phyloP scores from a whole-genome alignment of 1,140 invertebrate species.

The Rhagoletis pomonella region DNA sequence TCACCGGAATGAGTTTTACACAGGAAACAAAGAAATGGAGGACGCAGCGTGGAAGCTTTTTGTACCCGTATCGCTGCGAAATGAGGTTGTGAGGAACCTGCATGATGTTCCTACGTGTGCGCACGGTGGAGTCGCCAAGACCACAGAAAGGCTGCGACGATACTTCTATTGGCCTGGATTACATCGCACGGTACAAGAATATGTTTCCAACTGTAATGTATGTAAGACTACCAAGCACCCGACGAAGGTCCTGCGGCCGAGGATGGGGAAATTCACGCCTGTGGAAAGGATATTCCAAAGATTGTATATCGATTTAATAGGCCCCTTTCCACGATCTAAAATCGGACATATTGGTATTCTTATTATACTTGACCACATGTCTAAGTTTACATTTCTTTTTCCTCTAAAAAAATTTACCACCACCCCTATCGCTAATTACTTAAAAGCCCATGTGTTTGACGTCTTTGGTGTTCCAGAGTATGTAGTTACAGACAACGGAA shows the following conservation, averaged over 20 bases:
- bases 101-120: background rate
- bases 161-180: background rate
- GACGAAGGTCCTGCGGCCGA: too few relatives aligned
- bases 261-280: background rate
- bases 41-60: background rate
- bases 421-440: conserved; percentile 3
- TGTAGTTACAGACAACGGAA: conserved; percentile 24
- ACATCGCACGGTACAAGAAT: background rate
- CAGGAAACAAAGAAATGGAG: background rate
- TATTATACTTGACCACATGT: conserved; percentile 31
- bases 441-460: conserved; percentile 31
- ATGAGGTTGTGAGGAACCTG: background rate
- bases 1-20: too few relatives aligned
- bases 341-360: conserved; percentile 29
- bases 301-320: conserved; percentile 29
- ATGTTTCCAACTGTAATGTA: background rate
- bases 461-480: conserved; percentile 47
- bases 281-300: background rate
- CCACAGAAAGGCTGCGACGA: background rate
- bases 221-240: background rate
- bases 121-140: background rate
- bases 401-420: conserved; percentile 11
- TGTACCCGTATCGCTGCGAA: background rate
- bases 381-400: conserved; percentile 46
- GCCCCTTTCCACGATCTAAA: conserved; percentile 37